Evolutionary conservation across 2,797 vertebrate genomes (phyloP), one percentile per base, ranked within the genome.

Genomic region (Xiphophorus birchmanni): DNA sequence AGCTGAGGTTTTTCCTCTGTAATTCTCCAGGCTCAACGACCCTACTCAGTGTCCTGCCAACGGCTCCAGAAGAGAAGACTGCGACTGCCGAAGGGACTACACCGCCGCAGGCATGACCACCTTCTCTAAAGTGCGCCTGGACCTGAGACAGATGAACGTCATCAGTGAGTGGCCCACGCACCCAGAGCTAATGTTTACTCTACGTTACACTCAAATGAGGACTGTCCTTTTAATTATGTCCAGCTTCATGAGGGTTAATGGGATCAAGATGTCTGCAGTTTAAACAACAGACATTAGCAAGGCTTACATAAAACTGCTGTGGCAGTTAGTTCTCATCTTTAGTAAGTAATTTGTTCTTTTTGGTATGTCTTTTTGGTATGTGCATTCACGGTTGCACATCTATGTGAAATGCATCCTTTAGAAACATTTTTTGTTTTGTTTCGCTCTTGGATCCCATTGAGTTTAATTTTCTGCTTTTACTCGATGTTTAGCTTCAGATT

Each of bases 11-110:
- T 84, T 11, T 3, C 56, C 2, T 58, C 10, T 84, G 47, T 90
- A 84, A 15, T 85, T 82, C 73, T 87, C 76, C 87, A 99, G 98
- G 89, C 93, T 99, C 84, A 97, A 97, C 88, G 97, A 99, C 91
- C 98, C 98, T 4, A 98, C 96, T 4, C 97, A 98, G 86, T 99
- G 98, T 87, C 98, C 97, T 0, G 96, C 96, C 82, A 99, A 98
- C 0, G 96, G 96, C 84, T 98, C 96, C 94, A 95, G 96, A 74
- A 95, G 95, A 81, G 97, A 98, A 74, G 97, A 99, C 85, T 99
- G 98, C 76, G 96, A 96, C 75, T 99, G 98, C 92, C 95, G 96
- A 80, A 97, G 95, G 93, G 97, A 98, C 91, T 99, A 99, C 93
- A 95, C 95, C 0, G 96, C 97, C 0, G 97, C 98, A 0, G 98